Conservation (phyloP, 2,113 vertebrate genomes). For the Ciconia stormi region DNA sequence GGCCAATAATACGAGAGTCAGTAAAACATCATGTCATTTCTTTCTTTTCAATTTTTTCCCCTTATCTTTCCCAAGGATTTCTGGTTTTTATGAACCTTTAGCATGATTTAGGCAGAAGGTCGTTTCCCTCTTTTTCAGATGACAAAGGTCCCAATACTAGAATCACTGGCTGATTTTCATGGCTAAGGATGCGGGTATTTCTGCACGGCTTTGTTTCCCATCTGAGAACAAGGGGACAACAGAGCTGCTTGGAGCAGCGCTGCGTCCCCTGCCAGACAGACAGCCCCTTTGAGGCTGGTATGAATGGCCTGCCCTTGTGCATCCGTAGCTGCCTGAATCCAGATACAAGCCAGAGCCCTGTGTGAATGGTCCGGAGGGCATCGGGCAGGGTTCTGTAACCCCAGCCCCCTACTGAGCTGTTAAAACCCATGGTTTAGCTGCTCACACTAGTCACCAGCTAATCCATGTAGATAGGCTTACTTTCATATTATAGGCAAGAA, state of each 20-base stretch:
- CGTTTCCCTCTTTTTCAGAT: not conserved
- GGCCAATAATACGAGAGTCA: not conserved
- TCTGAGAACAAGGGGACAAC: not conserved
- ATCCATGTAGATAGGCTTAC: not conserved
- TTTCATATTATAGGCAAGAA: not conserved
- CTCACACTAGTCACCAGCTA: not conserved
- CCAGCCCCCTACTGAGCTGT: not conserved
- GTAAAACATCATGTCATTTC: not conserved
- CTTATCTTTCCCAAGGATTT: not conserved
- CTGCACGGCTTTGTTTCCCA: not conserved
- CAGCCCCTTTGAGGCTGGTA: not conserved
- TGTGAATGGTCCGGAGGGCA: not conserved
- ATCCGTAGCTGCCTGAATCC: not conserved
- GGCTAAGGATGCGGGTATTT: not conserved
- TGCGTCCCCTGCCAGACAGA: not conserved
- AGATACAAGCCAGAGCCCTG: not conserved
- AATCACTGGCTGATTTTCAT: not conserved
- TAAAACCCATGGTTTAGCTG: not conserved
- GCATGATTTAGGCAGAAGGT: not conserved
- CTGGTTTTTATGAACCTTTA: not conserved
- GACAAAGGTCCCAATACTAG: not conserved
- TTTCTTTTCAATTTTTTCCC: not conserved
- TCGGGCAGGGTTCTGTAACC: not conserved
- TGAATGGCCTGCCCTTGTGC: conserved; percentile 15
- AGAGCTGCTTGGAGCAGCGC: not conserved